Percentiles rank a stretch among this genome's conserved stretches.
These are phyloP conservation scores for Chlorops oryzae DNA, from an alignment of 1,140 invertebrate genomes.

Conservation along the genomic window DNA sequence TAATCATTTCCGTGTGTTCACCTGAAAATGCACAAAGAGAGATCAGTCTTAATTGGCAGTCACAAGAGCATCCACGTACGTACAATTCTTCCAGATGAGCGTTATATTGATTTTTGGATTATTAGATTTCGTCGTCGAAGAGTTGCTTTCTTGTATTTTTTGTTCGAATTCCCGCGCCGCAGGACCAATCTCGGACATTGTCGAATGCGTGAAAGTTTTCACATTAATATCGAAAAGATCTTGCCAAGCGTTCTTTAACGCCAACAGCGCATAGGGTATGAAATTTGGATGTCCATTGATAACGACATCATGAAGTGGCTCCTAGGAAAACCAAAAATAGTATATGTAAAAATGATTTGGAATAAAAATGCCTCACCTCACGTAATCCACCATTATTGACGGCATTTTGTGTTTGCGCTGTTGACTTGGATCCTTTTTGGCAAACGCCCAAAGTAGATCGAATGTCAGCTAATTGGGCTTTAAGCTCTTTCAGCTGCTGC, in stretches of 20 bases:
- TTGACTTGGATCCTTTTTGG: conserved; percentile 27
- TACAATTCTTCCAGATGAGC: conserved; percentile 46
- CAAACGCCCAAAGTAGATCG: conserved; percentile 33
- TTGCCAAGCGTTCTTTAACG: conserved; percentile 42
- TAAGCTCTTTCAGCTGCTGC: conserved; percentile 38
- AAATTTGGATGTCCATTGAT: conserved; percentile 45
- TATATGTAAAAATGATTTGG: background rate
- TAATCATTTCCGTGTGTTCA: conserved; percentile 46
- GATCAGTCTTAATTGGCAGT: background rate
- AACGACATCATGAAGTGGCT: conserved; percentile 41
- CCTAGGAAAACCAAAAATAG: conserved; percentile 14
- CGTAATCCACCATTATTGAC: conserved; percentile 35
- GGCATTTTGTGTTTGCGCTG: conserved; percentile 21
- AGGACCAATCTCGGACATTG: conserved; percentile 38
- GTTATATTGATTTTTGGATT: conserved; percentile 38
- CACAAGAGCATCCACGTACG: conserved; percentile 5
- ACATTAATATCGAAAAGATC: conserved; percentile 36
- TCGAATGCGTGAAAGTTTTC: conserved; percentile 44
- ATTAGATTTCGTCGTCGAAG: conserved; percentile 18
- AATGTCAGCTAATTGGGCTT: conserved; percentile 32
- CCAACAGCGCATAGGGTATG: conserved; percentile 44
- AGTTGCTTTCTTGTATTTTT: conserved; percentile 26
- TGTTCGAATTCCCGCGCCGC: conserved; percentile 36
- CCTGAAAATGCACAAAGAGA: conserved; percentile 17
- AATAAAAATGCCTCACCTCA: conserved; percentile 21